Conservation (phyloP, 2,113 vertebrate species). For the Nothoprocta perdicaria region DNA sequence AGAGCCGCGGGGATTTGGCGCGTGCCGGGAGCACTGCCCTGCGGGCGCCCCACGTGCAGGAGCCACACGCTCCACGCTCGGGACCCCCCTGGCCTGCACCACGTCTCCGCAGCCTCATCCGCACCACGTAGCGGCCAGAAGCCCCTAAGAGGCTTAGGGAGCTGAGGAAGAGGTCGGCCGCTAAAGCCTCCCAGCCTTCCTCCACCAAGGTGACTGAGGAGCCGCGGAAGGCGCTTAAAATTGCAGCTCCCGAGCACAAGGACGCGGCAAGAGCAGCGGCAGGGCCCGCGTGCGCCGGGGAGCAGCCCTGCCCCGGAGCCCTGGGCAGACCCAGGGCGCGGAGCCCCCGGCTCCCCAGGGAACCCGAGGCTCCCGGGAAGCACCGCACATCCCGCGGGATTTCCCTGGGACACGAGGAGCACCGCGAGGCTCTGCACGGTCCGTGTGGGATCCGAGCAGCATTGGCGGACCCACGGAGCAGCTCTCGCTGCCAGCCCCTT, state of each 20-base stretch:
- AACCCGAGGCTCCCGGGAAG: not conserved
- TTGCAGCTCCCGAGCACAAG: not conserved
- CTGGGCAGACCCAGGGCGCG: rapidly evolving
- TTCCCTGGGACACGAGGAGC: rapidly evolving
- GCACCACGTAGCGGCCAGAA: rapidly evolving
- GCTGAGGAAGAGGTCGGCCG: rapidly evolving
- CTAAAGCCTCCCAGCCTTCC: not conserved
- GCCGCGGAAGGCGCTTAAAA: not conserved
- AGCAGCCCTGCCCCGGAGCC: no score
- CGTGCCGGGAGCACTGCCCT: rapidly evolving
- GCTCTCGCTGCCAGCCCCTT: no score
- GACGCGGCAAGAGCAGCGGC: not conserved
- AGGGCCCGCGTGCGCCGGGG: not conserved
- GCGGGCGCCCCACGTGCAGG: not conserved
- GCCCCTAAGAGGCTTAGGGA: conserved; percentile 25
- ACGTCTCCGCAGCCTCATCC: not conserved
- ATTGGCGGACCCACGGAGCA: no score
- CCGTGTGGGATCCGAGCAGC: not conserved
- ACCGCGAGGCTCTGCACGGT: rapidly evolving
- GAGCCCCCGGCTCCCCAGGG: not conserved
- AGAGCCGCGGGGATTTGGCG: not conserved
- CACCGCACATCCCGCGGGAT: not conserved
- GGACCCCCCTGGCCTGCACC: no score
- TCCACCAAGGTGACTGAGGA: not conserved
- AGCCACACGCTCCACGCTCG: not conserved